Evolutionary conservation across 2,113 vertebrate genomes (phyloP).

Genomic region (Furnarius figulus): DNA sequence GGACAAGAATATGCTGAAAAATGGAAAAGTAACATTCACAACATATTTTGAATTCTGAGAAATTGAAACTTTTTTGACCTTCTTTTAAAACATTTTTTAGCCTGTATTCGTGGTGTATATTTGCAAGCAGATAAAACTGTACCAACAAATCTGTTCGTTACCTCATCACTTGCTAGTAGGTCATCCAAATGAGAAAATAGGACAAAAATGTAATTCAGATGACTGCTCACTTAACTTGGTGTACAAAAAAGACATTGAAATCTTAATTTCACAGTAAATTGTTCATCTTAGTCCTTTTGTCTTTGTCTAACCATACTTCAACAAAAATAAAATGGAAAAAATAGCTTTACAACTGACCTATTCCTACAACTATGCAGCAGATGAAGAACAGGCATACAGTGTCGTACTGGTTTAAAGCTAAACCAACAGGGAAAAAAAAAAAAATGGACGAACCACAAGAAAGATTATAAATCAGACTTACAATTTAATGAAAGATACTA

Average conservation of each 20-base stretch:
- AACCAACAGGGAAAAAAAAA: too few species aligned
- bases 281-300: not conserved
- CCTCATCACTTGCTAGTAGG: not conserved
- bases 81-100: not conserved
- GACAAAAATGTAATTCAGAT: not conserved
- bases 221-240: fast-evolving
- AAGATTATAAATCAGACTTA: too few species aligned
- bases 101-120: not conserved
- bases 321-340: not conserved
- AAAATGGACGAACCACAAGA: too few species aligned
- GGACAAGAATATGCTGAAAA: not conserved
- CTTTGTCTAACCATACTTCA: not conserved
- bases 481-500: too few species aligned
- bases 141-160: not conserved
- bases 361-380: not conserved
- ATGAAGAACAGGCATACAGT: not conserved
- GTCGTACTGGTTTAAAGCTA: too few species aligned
- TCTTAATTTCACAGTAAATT: not conserved
- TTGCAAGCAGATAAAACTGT: not conserved
- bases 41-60: not conserved
- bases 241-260: not conserved
- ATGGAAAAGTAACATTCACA: not conserved
- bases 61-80: not conserved
- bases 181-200: not conserved
- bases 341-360: not conserved